A percentile compares a stretch with the other conserved stretches of the same genome.
These are phyloP conservation scores for Macrotis lagotis DNA, from an alignment of 2,113 vertebrate genomes.

Conservation along the genomic window DNA sequence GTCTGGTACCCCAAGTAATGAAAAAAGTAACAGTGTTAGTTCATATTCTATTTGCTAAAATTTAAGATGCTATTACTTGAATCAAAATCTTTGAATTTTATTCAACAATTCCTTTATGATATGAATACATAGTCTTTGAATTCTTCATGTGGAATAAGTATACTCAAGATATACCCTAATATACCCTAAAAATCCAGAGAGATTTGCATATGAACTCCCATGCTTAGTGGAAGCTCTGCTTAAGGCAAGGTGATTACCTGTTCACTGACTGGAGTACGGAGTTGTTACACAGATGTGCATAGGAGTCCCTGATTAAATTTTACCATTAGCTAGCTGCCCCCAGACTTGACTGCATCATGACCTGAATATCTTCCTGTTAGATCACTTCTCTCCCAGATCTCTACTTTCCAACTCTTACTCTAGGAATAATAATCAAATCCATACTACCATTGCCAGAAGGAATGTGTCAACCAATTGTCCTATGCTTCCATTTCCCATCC, in stretches of 20 bases:
- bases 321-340: neutral
- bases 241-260: neutral
- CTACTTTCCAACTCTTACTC: neutral
- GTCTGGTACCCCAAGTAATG: neutral
- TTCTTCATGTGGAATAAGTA: neutral
- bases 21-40: neutral
- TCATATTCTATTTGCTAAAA: neutral
- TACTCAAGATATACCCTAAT: neutral
- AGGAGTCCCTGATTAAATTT: neutral
- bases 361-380: neutral
- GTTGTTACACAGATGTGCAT: neutral
- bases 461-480: too few relatives aligned
- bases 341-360: neutral
- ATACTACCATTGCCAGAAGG: too few relatives aligned
- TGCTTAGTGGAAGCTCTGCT: neutral
- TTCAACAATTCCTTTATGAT: neutral
- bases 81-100: neutral
- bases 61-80: neutral
- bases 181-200: neutral
- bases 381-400: neutral
- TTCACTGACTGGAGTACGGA: neutral
- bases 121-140: neutral
- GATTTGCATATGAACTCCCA: neutral
- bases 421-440: neutral
- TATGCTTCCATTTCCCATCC: too few relatives aligned